These are phyloP conservation scores for Phyllotis vaccarum DNA, from an alignment of 2,797 vertebrate species.

Conservation along the genomic window DNA sequence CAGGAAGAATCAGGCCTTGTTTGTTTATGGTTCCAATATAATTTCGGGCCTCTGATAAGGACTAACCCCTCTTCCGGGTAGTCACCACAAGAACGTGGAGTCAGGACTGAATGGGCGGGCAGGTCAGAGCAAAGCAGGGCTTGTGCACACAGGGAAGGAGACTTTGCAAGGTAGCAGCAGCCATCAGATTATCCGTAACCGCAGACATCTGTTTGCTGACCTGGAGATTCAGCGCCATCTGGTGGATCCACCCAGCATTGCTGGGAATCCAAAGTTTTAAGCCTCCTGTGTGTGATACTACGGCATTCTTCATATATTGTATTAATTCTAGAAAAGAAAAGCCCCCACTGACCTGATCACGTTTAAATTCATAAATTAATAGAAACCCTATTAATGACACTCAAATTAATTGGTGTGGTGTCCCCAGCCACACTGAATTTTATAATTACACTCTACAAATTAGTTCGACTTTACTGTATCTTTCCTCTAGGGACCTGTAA, in stretches of 20 bases:
- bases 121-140: background rate
- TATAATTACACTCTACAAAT: slow-evolving; percentile 71
- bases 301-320: background rate
- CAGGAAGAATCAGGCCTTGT: background rate
- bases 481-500: slow-evolving; percentile 42
- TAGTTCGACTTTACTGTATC: slow-evolving; percentile 24
- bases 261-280: background rate
- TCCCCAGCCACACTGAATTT: slow-evolving; percentile 46
- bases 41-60: background rate
- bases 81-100: background rate
- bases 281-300: no score
- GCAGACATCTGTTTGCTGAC: background rate
- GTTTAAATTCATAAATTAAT: slow-evolving; percentile 66
- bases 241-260: background rate
- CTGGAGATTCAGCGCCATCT: slow-evolving; percentile 62
- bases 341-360: slow-evolving; percentile 53
- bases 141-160: background rate
- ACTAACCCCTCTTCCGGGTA: background rate
- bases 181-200: fast-evolving
- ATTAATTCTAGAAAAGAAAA: slow-evolving; percentile 55
- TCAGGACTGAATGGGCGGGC: background rate
- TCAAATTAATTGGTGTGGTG: slow-evolving; percentile 63
- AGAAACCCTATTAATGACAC: slow-evolving; percentile 49
- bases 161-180: background rate
- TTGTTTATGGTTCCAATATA: slow-evolving; percentile 45